Evolutionary conservation across 1,140 invertebrate species (phyloP).

Genomic region (Philotrypesis tridentata): DNA sequence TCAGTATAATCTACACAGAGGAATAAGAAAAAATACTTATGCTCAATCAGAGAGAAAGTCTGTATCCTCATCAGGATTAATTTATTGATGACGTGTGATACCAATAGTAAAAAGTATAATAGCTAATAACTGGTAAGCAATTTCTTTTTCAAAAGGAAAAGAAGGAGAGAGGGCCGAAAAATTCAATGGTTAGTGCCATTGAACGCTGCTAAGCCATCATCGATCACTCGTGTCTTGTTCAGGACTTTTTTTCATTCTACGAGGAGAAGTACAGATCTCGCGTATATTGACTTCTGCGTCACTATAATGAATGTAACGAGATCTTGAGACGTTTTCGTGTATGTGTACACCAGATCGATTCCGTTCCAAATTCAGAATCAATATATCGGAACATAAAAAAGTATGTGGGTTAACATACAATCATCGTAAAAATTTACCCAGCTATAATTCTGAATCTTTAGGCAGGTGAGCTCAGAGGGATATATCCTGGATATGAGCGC

Average conservation of each 20-base stretch:
- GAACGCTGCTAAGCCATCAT: neutral
- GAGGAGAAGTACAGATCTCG: neutral
- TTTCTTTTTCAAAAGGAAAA: neutral
- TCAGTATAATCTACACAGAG: too few relatives aligned
- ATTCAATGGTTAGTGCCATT: neutral
- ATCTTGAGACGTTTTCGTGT: neutral
- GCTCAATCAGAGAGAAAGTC: neutral
- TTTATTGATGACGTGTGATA: neutral
- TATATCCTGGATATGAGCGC: too few relatives aligned
- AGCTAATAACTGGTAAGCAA: neutral
- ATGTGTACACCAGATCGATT: neutral
- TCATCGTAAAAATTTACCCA: too few relatives aligned
- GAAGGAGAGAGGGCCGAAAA: neutral
- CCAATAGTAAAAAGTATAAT: neutral
- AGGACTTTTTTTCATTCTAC: neutral
- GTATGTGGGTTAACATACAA: neutral
- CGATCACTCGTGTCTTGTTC: slow-evolving; percentile 1
- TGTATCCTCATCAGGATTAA: neutral
- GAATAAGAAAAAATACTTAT: too few relatives aligned
- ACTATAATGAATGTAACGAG: slow-evolving; percentile 3
- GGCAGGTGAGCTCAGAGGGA: too few relatives aligned
- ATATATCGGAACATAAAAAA: neutral
- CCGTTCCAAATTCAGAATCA: neutral
- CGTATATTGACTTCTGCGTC: neutral
- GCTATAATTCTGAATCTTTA: too few relatives aligned